Base-by-base conservation (phyloP, 2,113 vertebrate genomes). In the Megaleporinus macrocephalus region DNA sequence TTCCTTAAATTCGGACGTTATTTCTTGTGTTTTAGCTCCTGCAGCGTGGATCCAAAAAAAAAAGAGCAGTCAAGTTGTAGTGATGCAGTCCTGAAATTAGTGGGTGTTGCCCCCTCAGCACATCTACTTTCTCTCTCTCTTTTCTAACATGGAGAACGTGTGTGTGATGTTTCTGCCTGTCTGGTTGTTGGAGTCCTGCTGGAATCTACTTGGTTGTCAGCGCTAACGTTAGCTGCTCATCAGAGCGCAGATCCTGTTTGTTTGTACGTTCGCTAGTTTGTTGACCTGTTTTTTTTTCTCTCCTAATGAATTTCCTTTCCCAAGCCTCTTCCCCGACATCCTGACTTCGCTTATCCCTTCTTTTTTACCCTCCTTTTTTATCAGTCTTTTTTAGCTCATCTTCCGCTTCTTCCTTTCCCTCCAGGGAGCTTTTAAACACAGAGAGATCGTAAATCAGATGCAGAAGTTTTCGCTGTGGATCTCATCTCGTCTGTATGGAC, bases 371-470 rank as follows among this genome's bases (percentile, higher is more conserved):
- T 47, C 18, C 16, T 6, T 55, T 51, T 70, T 20, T 55, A 62
- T 76, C 68, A 26, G 29, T 51, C 30, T 27, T n/a, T 27, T 27
- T 68, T 61, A 22, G 6, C 53, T 62, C 24, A 24, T 26, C 51
- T 36, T 55, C 36, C 16, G 13, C 22, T 65, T 65, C 55, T 68
- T 55, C 27, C 41, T 33, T 26, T 1, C 26, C 29, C n/a, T 78
- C 80, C 29, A 53, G 41, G 57, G 69, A 33, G 57, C 30, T 29
- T 18, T 72, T 63, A 63, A 61, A 33, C 15, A 0, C n/a, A 24
- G 69, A 51, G 33, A 59, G 41, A 36, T 33, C 44, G 41, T 80
- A 73, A 80, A 73, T 80, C 72, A 30, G 51, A 74, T 4, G 11
- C 27, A 0, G 65, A n/a, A 13, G 30, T 10, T 36, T 68, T 57